Base-by-base conservation (phyloP, 2,797 vertebrate genomes). In the Betta splendens region DNA sequence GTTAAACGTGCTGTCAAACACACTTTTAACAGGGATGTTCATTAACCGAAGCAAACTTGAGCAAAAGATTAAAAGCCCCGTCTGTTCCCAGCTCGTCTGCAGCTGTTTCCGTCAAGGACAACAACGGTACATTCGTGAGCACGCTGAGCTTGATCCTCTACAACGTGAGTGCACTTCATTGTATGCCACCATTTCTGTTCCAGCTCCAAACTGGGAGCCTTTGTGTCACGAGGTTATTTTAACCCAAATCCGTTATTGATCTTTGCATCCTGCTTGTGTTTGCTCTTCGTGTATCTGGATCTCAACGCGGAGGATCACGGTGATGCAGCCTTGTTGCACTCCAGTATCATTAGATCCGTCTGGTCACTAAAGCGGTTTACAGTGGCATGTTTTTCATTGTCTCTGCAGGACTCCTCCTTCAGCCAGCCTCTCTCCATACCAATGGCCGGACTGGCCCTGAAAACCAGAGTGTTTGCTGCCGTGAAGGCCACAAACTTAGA, bases 101-200 rank as follows among this genome's bases (percentile, higher is more conserved):
- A 73, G 96, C 96, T 61, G 94, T 99, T 79, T 94, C 95, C 68
- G 94, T 99, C 49, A 94, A 94, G 88, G 96, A 99, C 85, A 94
- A 93, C 85, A 99, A 99, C 5, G 97, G 97, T 50, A 98, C 96
- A 50, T 99, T 99, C 91, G 93, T 98, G 87, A 99, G 96, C 91
- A 99, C 98, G 45, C 86, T 99, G 88, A 98, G 91, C 89, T 89
- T 99, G 87, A 92, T 98, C 63, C 93, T 99, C 72, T 98, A 97
- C 87, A 98, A 99, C 3, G 98, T 99, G 88, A 98, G 98, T 94
- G 80, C 25, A 40, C 0, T 18, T 13, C 51, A 4, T 33, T 11
- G 21, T n/a, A 2, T 20, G 10, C 10, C 39, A 4, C 37, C 1
- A 45, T 36, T 33, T 62, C 5, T 3, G 1, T 18, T 51, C 39